Evolutionary conservation across 1,140 invertebrate genomes (phyloP).

Genomic region (Condylostylus longicornis): DNA sequence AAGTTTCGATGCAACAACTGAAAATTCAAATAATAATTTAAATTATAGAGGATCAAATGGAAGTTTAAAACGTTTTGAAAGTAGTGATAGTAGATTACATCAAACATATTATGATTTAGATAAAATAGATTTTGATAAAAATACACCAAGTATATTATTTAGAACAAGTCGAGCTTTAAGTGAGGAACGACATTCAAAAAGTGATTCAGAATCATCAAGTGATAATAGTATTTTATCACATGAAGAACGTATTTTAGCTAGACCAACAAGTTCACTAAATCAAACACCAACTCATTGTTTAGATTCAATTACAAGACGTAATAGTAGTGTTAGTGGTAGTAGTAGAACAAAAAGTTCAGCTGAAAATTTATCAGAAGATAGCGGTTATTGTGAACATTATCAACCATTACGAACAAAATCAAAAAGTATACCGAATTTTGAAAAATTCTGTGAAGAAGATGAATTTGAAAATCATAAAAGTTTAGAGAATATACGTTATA

Average conservation of each 20-base stretch:
- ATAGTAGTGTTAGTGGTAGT: too few relatives aligned
- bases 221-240: conserved; percentile 13
- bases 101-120: conserved; percentile 29
- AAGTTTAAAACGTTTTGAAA: conserved; percentile 21
- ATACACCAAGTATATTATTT: neutral
- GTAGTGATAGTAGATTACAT: conserved; percentile 22
- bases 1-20: conserved; percentile 30
- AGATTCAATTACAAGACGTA: too few relatives aligned
- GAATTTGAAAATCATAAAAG: conserved; percentile 8
- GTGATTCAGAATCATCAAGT: conserved; percentile 19
- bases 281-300: too few relatives aligned
- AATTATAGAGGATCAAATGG: conserved; percentile 17
- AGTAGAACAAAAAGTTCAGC: conserved; percentile 41
- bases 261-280: too few relatives aligned
- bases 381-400: conserved; percentile 51
- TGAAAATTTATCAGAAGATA: conserved; percentile 60
- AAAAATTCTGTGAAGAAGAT: conserved; percentile 26
- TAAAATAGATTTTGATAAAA: conserved; percentile 20
- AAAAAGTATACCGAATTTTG: conserved; percentile 34
- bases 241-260: conserved; percentile 3
- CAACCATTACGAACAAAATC: conserved; percentile 29
- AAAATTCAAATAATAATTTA: conserved; percentile 19
- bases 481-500: conserved; percentile 5
- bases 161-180: conserved; percentile 10
- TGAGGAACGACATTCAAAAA: conserved; percentile 12